Conservation (phyloP, 1,140 invertebrate species). For the Drosophila pallidifrons region DNA sequence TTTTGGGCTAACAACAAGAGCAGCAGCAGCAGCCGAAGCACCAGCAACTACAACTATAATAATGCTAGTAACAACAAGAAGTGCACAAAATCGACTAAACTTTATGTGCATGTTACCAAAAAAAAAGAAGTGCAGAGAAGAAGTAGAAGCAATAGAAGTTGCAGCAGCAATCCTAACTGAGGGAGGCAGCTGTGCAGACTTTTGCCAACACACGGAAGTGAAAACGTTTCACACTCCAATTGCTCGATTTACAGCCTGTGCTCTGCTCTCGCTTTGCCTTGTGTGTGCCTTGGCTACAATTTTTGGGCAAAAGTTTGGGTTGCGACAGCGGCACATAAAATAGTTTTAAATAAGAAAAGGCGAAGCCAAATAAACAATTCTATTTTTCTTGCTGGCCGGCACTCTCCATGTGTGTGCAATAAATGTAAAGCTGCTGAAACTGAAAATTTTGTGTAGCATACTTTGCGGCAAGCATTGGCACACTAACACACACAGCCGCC, state of each 20-base stretch:
- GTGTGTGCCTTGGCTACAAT: conserved; percentile 40
- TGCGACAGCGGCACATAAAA: conserved; percentile 80
- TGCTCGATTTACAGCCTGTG: conserved; percentile 47
- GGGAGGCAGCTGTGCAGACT: conserved; percentile 18
- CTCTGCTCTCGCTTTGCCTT: background rate
- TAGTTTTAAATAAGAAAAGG: conserved; percentile 82
- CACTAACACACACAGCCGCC: conserved; percentile 63
- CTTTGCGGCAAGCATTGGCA: conserved; percentile 71
- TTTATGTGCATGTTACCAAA: conserved; percentile 74
- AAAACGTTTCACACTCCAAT: conserved; percentile 83
- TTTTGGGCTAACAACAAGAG: conserved; percentile 61
- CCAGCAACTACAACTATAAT: conserved; percentile 36
- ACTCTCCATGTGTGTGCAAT: conserved; percentile 47
- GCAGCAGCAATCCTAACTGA: background rate
- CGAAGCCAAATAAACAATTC: conserved; percentile 83
- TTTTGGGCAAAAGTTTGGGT: conserved; percentile 72
- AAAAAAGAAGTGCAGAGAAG: conserved; percentile 69
- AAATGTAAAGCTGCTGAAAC: conserved; percentile 75
- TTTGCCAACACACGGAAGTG: conserved; percentile 72
- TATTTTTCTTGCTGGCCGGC: conserved; percentile 66
- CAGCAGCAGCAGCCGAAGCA: conserved; percentile 22
- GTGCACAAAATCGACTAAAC: conserved; percentile 71
- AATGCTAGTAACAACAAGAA: conserved; percentile 20
- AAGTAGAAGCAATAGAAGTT: conserved; percentile 2
- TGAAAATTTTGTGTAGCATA: conserved; percentile 80